Evolutionary conservation across 1,140 invertebrate species (phyloP), one percentile per base, ranked within the genome.

Genomic region (Bactericera cockerelli): DNA sequence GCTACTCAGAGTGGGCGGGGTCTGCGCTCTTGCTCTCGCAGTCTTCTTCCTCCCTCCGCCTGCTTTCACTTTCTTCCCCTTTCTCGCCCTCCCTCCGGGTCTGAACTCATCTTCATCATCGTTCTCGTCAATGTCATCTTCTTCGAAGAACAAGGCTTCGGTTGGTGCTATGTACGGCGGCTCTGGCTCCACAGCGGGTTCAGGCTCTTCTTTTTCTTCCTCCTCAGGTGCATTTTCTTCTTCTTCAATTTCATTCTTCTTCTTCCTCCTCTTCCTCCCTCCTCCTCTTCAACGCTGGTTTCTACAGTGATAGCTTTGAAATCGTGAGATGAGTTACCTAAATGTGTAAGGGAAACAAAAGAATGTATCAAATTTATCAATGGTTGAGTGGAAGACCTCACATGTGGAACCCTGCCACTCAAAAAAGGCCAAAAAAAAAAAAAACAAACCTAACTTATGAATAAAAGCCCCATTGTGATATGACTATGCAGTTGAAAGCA

Each of bases 201-300:
- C 49, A 24, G 58, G 54, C 59, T 66, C 60, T 8, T 54, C 31
- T 59, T 67, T 24, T 39, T 31, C 28, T 38, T 58, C 36, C n/a
- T 63, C 62, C 24, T 54, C 14, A 39, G 65, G 58, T 56, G 67
- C 68, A 16, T 67, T 64, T n/a, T 70, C 62, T 33, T 70, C 57
- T 25, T 67, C 65, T 62, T 68, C 65, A 14, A 68, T 67, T 49
- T 66, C 68, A 31, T 67, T 60, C 63, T 2, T 58, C 33, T 63
- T 67, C 61, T 14, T 61, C 59, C 24, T 63, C 62, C 39, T 64
- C 64, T 36, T 60, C 64, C 26, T 59, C 58, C 58, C 2, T 19
- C 21, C 3, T n/a, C 21, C n/a, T 42, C 26, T 11, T 55, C n/a
- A 26, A 22, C 26, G 42, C 42, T 49, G n/a, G 42, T 49, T 49